phyloP scores from a whole-genome alignment of 1,140 invertebrate species.

The Drosophila watanabei region DNA sequence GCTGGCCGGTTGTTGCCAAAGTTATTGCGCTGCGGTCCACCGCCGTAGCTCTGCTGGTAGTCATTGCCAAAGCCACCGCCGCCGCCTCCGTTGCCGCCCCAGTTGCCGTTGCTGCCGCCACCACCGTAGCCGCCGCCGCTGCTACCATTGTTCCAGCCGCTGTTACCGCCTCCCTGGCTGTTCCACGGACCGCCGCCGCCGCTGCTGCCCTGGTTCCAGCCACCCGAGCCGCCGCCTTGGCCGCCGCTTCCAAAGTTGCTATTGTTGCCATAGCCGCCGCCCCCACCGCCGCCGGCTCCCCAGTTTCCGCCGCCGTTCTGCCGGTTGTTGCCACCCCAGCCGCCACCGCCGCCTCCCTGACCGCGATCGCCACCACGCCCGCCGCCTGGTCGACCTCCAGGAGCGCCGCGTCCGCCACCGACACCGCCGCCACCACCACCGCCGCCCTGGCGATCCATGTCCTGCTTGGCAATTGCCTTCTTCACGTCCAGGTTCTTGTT shows the following conservation, averaged over 20 bases:
- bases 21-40: constrained; percentile 89
- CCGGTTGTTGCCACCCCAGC: constrained; percentile 72
- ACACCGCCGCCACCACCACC: constrained; percentile 62
- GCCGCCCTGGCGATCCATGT: constrained; percentile 88
- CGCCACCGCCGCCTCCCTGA: constrained; percentile 65
- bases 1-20: constrained; percentile 87
- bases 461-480: constrained; percentile 91
- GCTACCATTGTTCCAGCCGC: constrained; percentile 85
- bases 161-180: constrained; percentile 63
- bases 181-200: constrained; percentile 74
- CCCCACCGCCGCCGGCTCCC: constrained; percentile 85
- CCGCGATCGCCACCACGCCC: constrained; percentile 67
- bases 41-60: constrained; percentile 91
- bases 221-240: constrained; percentile 56
- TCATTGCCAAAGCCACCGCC: constrained; percentile 90
- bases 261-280: constrained; percentile 83
- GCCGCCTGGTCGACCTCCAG: constrained; percentile 55
- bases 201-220: constrained; percentile 70
- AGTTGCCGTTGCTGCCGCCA: constrained; percentile 55
- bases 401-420: constrained; percentile 50
- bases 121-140: constrained; percentile 60
- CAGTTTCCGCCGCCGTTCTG: constrained; percentile 86
- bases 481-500: constrained; percentile 93
- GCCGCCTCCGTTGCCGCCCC: constrained; percentile 77
- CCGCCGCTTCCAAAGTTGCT: constrained; percentile 67